These are phyloP conservation scores for Dromiciops gliroides DNA, from an alignment of 2,113 vertebrate species.

Conservation along the genomic window DNA sequence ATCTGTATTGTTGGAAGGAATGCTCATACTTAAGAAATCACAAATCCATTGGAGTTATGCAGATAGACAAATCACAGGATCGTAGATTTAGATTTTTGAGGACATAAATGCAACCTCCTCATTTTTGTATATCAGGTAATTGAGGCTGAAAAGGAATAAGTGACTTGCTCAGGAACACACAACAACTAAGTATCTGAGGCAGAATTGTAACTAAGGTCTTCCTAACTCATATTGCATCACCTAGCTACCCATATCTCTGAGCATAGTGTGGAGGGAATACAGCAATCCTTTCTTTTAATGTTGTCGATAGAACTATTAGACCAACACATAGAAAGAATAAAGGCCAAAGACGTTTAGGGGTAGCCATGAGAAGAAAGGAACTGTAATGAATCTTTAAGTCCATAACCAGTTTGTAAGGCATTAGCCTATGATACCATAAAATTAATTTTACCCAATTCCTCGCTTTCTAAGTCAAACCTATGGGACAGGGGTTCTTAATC, in stretches of 20 bases:
- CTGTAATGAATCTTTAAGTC: rapidly evolving
- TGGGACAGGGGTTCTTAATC: not conserved
- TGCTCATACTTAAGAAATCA: not conserved
- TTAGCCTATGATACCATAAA: not conserved
- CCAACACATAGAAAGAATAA: not conserved
- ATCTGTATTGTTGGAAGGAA: not conserved
- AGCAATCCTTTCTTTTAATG: not conserved
- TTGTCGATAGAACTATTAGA: not conserved
- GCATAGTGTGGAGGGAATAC: rapidly evolving
- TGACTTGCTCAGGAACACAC: not conserved
- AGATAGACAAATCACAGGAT: not conserved
- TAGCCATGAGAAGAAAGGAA: rapidly evolving
- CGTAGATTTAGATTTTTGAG: not conserved
- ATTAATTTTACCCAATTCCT: not conserved
- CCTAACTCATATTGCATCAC: not conserved
- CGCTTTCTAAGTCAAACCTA: not conserved
- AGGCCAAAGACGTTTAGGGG: not conserved
- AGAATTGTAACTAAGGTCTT: not conserved
- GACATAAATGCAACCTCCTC: not conserved
- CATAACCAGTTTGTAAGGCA: not conserved
- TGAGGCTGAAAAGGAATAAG: not conserved
- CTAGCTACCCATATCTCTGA: not conserved
- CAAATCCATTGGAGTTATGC: not conserved
- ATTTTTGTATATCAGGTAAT: not conserved
- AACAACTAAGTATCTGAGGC: not conserved